These are phyloP conservation scores for Heterohyrax brucei DNA, from an alignment of 2,797 vertebrate species.

Conservation along the genomic window DNA sequence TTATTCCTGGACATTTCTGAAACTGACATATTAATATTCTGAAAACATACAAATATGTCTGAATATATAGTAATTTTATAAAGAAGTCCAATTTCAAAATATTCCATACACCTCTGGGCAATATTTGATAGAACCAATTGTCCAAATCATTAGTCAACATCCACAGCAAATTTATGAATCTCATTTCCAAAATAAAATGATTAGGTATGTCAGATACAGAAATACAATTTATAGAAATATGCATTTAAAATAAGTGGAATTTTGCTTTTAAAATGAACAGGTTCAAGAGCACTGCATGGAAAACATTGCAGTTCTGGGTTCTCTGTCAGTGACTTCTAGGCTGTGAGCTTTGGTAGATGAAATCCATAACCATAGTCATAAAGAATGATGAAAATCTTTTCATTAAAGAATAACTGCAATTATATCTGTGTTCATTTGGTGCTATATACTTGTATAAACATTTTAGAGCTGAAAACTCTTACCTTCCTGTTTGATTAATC, in stretches of 20 bases:
- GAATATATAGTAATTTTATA: not conserved
- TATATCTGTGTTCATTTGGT: not conserved
- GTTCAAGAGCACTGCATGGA: not conserved
- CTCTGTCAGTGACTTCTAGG: conserved; percentile 37
- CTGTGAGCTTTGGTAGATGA: not conserved
- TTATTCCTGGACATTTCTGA: conserved; percentile 10
- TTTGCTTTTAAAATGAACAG: conserved; percentile 59
- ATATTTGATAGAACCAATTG: conserved; percentile 60
- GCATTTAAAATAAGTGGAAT: conserved; percentile 55
- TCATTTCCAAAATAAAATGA: conserved; percentile 54
- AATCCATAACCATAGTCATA: not conserved
- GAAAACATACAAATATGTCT: conserved; percentile 23
- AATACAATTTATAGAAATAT: conserved; percentile 20
- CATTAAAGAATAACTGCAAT: conserved; percentile 53
- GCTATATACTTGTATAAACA: not conserved
- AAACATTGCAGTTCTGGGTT: conserved; percentile 28
- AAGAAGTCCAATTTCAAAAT: conserved; percentile 23
- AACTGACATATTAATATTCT: conserved; percentile 11
- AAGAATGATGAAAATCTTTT: conserved; percentile 21
- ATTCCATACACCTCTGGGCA: conserved; percentile 8
- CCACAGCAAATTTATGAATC: not conserved
- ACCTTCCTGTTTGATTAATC: rapidly evolving
- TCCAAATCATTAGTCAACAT: conserved; percentile 44
- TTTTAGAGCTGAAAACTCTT: conserved; percentile 32
- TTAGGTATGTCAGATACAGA: conserved; percentile 44